Evolutionary conservation across 2,797 vertebrate species (phyloP), one percentile per base, ranked within the genome.

Genomic region (Florisuga fusca): DNA sequence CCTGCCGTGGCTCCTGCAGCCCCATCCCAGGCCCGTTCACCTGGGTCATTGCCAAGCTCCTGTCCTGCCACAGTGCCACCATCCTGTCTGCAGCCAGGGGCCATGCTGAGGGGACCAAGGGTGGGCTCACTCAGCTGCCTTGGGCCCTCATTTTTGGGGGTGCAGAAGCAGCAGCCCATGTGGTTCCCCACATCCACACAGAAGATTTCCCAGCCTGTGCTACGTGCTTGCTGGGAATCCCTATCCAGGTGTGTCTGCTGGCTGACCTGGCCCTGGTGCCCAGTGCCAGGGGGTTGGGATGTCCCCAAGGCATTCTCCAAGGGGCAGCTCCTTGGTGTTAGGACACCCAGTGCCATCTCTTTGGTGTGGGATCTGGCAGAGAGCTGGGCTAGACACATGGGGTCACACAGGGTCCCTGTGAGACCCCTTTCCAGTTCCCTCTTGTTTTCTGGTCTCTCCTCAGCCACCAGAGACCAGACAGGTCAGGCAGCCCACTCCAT

Each of bases 121-220:
- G 4, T 43, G 14, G 45, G 29, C 33, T 75, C 5, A 5, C 45
- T 64, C 51, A 69, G 75, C 63, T 63, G 62, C 50, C 36, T 12
- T 12, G 8, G 5, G 20, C 71, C 27, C 43, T 81, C 1, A 0
- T 51, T 41, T 51, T 21, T 0, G 0, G 3, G 17, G n/a, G 19
- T 50, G 6, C 51, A 71, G 61, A 82, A 80, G 25, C 1, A 4
- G 14, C 72, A 57, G 36, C 34, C 59, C 34, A 26, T 23, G 3
- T 2, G 0, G 26, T 69, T 76, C 43, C 21, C 34, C 1, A 1
- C 27, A 3, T 57, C 19, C n/a, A n/a, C n/a, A n/a, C 87, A 0
- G 31, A 91, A 43, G 13, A 41, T 36, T 31, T 73, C 33, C n/a
- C 36, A 73, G 33, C 7, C n/a, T 31, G 20, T 8, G 8, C 33